Evolutionary conservation across 2,888 invertebrate genomes (phyloP).

Genomic region (Sesia bembeciformis): DNA sequence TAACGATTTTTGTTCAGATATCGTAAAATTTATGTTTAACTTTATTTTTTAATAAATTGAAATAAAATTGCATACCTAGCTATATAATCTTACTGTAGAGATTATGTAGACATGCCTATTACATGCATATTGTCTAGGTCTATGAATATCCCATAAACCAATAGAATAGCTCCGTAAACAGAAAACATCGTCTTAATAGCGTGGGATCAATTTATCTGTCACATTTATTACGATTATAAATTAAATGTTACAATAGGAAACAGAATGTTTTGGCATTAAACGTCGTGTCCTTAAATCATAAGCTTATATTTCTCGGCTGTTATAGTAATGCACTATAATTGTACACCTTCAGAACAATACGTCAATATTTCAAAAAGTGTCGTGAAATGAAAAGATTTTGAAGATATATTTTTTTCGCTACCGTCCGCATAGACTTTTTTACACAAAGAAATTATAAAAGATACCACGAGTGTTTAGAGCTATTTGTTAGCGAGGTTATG

Average conservation of each 20-base stretch:
- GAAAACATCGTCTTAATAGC: neutral
- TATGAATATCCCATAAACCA: no score
- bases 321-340: conserved; percentile 39
- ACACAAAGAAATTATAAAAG: neutral
- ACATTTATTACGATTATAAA: conserved; percentile 56
- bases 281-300: conserved; percentile 62
- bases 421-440: neutral
- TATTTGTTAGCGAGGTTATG: neutral
- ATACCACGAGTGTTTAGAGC: conserved; percentile 30
- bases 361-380: conserved; percentile 39
- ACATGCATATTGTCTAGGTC: no score
- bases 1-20: no score
- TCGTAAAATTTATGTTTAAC: no score
- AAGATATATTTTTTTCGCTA: neutral
- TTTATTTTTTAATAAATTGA: no score
- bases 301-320: conserved; percentile 36
- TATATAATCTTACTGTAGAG: no score
- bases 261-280: conserved; percentile 57
- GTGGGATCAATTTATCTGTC: conserved; percentile 25
- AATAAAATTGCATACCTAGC: no score
- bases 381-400: neutral
- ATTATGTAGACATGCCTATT: no score
- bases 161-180: no score
- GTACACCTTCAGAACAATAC: conserved; percentile 57
- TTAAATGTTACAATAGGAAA: conserved; percentile 45